phyloP scores from a whole-genome alignment of 2,797 vertebrate genomes.

The Crocodylus rhombifer region DNA sequence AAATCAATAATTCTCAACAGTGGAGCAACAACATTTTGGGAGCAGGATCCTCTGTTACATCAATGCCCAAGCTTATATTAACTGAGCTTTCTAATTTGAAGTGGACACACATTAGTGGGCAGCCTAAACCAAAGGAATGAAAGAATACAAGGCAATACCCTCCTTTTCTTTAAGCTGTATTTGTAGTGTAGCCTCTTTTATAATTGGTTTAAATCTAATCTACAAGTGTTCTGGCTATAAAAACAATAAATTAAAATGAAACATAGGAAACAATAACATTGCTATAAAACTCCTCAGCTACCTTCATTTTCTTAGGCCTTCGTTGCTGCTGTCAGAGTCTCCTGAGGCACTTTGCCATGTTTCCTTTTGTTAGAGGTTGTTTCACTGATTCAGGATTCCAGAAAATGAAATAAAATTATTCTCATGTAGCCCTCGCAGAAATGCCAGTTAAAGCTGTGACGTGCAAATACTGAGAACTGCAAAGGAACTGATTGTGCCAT shows the following conservation, averaged over 20 bases:
- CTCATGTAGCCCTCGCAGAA: background rate
- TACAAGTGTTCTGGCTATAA: background rate
- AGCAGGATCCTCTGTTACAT: background rate
- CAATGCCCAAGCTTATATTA: slow-evolving; percentile 14
- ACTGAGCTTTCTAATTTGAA: slow-evolving; percentile 18
- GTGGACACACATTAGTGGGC: slow-evolving; percentile 10
- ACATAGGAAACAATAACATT: background rate
- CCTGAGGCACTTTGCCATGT: background rate
- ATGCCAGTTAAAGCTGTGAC: slow-evolving; percentile 4
- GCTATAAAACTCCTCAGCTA: background rate
- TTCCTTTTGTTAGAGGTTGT: slow-evolving; percentile 28
- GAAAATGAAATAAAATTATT: slow-evolving; percentile 44
- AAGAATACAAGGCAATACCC: background rate
- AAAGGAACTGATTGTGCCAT: background rate
- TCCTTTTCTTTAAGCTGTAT: slow-evolving; percentile 3
- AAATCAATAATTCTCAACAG: background rate
- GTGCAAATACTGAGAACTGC: background rate
- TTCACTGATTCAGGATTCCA: background rate
- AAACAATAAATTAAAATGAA: slow-evolving; percentile 12
- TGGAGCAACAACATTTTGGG: background rate
- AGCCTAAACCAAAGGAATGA: slow-evolving; percentile 36
- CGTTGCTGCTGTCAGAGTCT: background rate
- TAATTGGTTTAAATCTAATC: slow-evolving; percentile 16
- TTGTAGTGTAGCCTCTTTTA: slow-evolving; percentile 1
- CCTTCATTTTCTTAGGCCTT: slow-evolving; percentile 27